Evolutionary conservation across 1,140 invertebrate genomes (phyloP), one percentile per base, ranked within the genome.

Genomic region (Hermetia illucens): DNA sequence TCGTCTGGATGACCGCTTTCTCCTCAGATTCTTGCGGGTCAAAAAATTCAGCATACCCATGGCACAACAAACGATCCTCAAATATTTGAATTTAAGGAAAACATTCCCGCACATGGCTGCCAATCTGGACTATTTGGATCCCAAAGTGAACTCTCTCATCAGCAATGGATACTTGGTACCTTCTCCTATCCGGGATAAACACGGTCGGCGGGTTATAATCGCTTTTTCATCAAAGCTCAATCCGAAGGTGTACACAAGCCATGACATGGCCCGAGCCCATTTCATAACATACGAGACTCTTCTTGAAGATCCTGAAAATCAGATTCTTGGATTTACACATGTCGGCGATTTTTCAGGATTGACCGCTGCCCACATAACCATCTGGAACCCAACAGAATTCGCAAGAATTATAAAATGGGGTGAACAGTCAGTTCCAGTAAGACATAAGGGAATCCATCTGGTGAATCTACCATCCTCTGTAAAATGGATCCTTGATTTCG

Each of bases 11-110:
- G 70, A 75, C 30, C 68, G 61, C 38, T 88, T 86, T 55, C 63
- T 87, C 39, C 59, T 87, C 24, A 65, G 82, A 25, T 88, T 87
- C 50, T 63, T 87, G 33, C 66, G 82, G 3, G 69, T 73, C 29
- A 79, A 83, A 52, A 87, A 87, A 55, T 87, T 76, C 63, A 79
- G 77, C 46, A 67, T 89, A 13, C 77, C 76, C 2, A 74, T 84
- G 69, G 77, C 84, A 0, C 75, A 86, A 50, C 74, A 82, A 48
- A 77, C 74, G 8, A 51, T 90, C 6, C 63, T 87, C 8, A 86
- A 84, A 49, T 89, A 86, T 55, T 66, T 88, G 34, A 77, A 77
- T 47, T 69, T 86, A 36, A 66, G 78, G 24, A 72, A 75, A 48
- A 71, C 64, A 17, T 78, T 77, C 46, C 66, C 68, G 6, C 64